Evolutionary conservation across 2,888 invertebrate genomes (phyloP).

Genomic region (Petrolisthes cinctipes): DNA sequence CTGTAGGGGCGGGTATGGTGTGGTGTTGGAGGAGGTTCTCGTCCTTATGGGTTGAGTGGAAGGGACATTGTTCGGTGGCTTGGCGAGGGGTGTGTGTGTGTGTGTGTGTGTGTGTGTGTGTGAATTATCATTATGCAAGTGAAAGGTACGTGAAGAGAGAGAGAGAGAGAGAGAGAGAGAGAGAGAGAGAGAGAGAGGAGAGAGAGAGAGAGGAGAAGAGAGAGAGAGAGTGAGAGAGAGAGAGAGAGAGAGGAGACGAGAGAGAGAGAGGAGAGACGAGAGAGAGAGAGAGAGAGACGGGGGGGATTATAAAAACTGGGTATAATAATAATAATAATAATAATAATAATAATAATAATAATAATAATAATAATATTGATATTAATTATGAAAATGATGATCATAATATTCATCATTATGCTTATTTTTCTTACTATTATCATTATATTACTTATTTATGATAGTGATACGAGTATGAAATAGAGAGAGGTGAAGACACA

Average conservation of each 20-base stretch:
- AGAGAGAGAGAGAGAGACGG: constrained; percentile 5
- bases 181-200: constrained; percentile 18
- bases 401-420: too few relatives aligned
- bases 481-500: neutral
- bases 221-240: neutral
- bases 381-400: neutral
- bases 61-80: too few relatives aligned
- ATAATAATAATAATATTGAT: neutral
- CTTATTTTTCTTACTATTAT: too few relatives aligned
- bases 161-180: neutral
- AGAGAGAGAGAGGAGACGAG: constrained; percentile 1
- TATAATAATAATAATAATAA: neutral
- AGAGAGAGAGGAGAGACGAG: too few relatives aligned
- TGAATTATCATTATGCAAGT: neutral
- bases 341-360: too few relatives aligned
- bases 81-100: too few relatives aligned
- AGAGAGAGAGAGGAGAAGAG: neutral
- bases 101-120: too few relatives aligned
- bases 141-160: neutral
- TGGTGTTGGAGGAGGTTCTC: too few relatives aligned
- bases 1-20: too few relatives aligned
- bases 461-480: too few relatives aligned
- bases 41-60: too few relatives aligned
- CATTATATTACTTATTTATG: too few relatives aligned
- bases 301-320: neutral